Conservation (phyloP, 2,888 invertebrate genomes). For the Caenorhabditis sp. region DNA sequence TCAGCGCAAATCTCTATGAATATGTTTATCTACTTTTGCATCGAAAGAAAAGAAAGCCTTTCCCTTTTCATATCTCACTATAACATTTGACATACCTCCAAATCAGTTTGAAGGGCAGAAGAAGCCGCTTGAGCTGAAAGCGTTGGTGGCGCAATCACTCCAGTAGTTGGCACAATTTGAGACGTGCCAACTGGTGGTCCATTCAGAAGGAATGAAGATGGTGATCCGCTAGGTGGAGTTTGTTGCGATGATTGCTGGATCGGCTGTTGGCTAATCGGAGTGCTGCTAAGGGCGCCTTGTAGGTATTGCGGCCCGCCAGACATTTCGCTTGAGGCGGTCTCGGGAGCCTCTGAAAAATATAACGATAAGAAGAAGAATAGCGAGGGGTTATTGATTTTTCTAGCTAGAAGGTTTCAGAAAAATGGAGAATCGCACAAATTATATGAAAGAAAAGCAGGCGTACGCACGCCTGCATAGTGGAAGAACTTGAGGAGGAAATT, state of each 20-base stretch:
- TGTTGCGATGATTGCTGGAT: conserved; percentile 17
- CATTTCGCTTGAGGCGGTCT: conserved; percentile 64
- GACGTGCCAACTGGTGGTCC: conserved; percentile 31
- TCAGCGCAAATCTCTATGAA: background rate
- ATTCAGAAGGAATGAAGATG: conserved; percentile 22
- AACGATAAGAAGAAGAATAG: background rate
- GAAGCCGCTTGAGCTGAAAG: conserved; percentile 50
- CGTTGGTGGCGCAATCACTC: conserved; percentile 32
- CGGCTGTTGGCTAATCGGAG: conserved; percentile 27
- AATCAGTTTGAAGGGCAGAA: conserved; percentile 58
- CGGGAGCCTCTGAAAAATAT: conserved; percentile 66
- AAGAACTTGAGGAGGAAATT: conserved; percentile 34
- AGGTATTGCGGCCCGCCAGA: conserved; percentile 67
- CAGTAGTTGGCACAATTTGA: conserved; percentile 32
- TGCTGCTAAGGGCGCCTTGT: conserved; percentile 53
- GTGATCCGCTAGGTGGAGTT: conserved; percentile 28
- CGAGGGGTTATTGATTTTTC: background rate
- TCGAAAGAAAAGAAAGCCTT: no score
- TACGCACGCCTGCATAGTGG: background rate
- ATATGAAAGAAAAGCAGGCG: no score
- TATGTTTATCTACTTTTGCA: conserved; percentile 9
- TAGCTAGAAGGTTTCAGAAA: no score
- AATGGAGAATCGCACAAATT: no score
- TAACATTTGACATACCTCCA: conserved; percentile 25
- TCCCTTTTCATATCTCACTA: background rate